Percentiles rank a stretch among this genome's conserved stretches.
phyloP scores from a whole-genome alignment of 2,888 invertebrate genomes.

The Caenorhabditis sp. region DNA sequence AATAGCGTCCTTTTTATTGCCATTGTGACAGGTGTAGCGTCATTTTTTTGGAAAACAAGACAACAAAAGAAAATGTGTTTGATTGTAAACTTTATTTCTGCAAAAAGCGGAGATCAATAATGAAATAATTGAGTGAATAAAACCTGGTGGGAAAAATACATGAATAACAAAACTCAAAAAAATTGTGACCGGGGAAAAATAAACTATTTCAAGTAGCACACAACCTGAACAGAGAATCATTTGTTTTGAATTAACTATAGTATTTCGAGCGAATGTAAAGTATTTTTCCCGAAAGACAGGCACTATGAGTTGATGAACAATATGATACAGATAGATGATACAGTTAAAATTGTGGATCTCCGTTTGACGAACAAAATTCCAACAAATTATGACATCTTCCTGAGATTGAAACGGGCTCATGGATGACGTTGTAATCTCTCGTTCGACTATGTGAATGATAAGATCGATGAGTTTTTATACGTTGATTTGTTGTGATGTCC shows the following conservation, averaged over 20 bases:
- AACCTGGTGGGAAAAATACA: not conserved
- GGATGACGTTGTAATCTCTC: not conserved
- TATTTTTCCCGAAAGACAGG: not conserved
- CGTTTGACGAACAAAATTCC: slow-evolving; percentile 47
- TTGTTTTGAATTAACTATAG: not conserved
- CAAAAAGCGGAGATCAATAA: not conserved
- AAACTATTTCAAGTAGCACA: slow-evolving; percentile 6
- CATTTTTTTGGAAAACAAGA: no score
- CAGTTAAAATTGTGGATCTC: slow-evolving; percentile 8
- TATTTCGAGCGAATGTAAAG: slow-evolving; percentile 20
- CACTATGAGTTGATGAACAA: not conserved
- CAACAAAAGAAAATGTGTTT: no score
- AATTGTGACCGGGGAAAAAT: not conserved
- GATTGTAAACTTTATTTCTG: not conserved
- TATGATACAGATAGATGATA: not conserved
- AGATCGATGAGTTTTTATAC: slow-evolving; percentile 23
- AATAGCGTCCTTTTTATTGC: no score
- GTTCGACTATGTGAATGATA: not conserved
- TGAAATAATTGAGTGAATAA: not conserved
- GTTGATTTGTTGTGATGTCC: slow-evolving; percentile 43
- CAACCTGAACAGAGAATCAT: not conserved
- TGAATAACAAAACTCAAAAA: not conserved
- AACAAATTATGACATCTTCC: slow-evolving; percentile 35
- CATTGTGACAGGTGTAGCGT: not conserved
- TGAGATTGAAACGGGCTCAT: slow-evolving; percentile 13